phyloP scores from a whole-genome alignment of 1,140 invertebrate species.

The Scaptomyza graminum region DNA sequence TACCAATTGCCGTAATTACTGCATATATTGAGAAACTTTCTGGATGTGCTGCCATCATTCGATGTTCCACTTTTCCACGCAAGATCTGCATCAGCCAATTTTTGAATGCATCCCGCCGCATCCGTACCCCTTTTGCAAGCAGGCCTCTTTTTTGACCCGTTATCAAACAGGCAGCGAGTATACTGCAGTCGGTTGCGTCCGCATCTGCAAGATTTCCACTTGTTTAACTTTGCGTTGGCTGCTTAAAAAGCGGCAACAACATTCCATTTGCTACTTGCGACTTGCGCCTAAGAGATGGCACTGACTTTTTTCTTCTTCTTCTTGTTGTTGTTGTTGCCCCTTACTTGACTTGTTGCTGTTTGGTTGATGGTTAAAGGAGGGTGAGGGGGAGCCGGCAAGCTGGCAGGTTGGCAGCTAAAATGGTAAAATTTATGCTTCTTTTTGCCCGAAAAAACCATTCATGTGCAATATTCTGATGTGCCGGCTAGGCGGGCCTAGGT shows the following conservation, averaged over 20 bases:
- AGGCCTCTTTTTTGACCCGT: too few relatives aligned
- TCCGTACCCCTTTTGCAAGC: too few relatives aligned
- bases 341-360: slow-evolving; percentile 62
- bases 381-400: neutral
- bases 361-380: neutral
- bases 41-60: too few relatives aligned
- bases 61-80: too few relatives aligned
- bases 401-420: neutral
- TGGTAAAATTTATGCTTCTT: neutral
- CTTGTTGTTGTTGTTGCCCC: neutral
- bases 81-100: too few relatives aligned
- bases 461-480: slow-evolving; percentile 72
- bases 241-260: slow-evolving; percentile 68
- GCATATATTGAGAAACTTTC: too few relatives aligned
- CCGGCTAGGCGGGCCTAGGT: slow-evolving; percentile 20
- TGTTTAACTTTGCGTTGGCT: too few relatives aligned
- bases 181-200: too few relatives aligned
- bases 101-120: too few relatives aligned
- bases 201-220: too few relatives aligned
- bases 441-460: slow-evolving; percentile 58
- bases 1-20: too few relatives aligned
- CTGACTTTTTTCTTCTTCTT: slow-evolving; percentile 18
- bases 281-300: slow-evolving; percentile 45
- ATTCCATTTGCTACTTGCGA: slow-evolving; percentile 49
- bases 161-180: too few relatives aligned